phyloP scores from a whole-genome alignment of 2,888 invertebrate species.

The Andrena bicolor region DNA sequence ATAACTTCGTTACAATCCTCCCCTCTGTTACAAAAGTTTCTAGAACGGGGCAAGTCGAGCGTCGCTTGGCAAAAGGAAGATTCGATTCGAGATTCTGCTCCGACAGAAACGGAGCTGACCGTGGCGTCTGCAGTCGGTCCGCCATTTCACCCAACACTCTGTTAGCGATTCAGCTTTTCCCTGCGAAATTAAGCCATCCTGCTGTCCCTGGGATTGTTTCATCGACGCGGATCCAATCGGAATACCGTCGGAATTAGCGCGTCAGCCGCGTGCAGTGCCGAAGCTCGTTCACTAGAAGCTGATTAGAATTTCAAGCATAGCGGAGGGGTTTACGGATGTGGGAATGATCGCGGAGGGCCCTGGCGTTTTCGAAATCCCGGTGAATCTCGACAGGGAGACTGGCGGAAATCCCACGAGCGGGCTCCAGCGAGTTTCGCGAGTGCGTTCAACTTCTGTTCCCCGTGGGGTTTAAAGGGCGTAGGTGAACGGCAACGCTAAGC shows the following conservation, averaged over 20 bases:
- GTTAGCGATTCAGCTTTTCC: not conserved
- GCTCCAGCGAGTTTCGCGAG: not conserved
- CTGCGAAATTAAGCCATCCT: not conserved
- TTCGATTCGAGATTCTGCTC: not conserved
- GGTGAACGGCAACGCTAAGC: slow-evolving; percentile 2
- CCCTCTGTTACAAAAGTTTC: not conserved
- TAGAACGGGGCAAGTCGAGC: not conserved
- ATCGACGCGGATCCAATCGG: not conserved
- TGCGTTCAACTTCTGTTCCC: slow-evolving; percentile 7
- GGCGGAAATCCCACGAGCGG: slow-evolving; percentile 2
- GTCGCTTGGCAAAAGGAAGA: not conserved
- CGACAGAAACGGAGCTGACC: not conserved
- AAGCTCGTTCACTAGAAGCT: too few relatives aligned
- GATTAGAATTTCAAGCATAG: not conserved
- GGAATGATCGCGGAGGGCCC: not conserved
- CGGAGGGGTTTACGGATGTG: not conserved
- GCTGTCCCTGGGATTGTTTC: not conserved
- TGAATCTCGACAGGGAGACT: not conserved
- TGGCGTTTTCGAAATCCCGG: too few relatives aligned
- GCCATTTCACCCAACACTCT: not conserved
- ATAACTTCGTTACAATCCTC: slow-evolving; percentile 1
- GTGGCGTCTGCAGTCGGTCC: not conserved
- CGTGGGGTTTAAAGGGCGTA: not conserved
- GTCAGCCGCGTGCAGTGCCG: too few relatives aligned
- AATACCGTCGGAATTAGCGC: too few relatives aligned